Evolutionary conservation across 2,888 invertebrate genomes (phyloP).

Genomic region (Eilema sororculum): DNA sequence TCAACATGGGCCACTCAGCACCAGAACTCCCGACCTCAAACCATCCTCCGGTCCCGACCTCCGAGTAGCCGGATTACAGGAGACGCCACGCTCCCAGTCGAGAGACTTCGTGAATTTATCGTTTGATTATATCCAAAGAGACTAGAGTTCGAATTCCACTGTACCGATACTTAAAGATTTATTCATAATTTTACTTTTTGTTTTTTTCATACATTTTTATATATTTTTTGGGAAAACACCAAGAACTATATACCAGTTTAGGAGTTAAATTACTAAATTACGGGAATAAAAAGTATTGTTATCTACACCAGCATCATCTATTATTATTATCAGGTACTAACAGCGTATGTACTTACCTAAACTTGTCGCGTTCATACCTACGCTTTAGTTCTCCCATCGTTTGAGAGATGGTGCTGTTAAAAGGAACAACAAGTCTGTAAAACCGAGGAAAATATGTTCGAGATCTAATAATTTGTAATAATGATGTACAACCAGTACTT

Average conservation of each 20-base stretch:
- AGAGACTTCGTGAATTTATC: conserved; percentile 51
- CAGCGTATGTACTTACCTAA: conserved; percentile 29
- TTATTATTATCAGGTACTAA: conserved; percentile 14
- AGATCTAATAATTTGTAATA: not conserved
- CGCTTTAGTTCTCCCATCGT: conserved; percentile 14
- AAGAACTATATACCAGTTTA: not conserved
- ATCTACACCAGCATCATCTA: conserved; percentile 28
- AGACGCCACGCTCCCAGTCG: conserved; percentile 98
- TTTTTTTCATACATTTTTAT: not conserved
- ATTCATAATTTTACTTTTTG: not conserved
- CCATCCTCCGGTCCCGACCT: conserved; percentile 96
- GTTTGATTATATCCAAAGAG: conserved; percentile 18
- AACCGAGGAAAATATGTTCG: not conserved
- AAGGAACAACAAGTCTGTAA: not conserved
- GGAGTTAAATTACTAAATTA: not conserved
- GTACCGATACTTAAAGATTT: not conserved
- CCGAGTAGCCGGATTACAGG: conserved; percentile 99
- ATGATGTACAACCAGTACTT: not conserved
- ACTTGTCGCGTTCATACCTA: conserved; percentile 23
- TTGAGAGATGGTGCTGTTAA: conserved; percentile 39
- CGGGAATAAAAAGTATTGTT: not conserved
- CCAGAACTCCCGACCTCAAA: conserved; percentile 90
- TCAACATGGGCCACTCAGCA: conserved; percentile 88
- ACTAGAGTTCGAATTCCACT: conserved; percentile 50
- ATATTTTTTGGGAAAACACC: not conserved